Percentiles rank a stretch among this genome's conserved stretches.
phyloP scores from a whole-genome alignment of 1,140 invertebrate genomes.

The Telenomus remus region DNA sequence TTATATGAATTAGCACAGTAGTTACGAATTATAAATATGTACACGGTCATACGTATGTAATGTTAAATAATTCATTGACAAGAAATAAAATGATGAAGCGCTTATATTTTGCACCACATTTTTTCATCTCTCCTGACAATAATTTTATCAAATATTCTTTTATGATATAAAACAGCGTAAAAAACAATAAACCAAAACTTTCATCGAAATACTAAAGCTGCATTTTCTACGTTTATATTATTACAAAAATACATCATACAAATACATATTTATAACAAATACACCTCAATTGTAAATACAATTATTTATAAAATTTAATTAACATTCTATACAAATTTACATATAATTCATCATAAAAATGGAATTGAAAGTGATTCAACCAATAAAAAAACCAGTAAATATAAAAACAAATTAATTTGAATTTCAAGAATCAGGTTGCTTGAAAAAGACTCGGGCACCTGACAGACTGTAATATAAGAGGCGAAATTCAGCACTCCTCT shows the following conservation, averaged over 20 bases:
- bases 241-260: too few relatives aligned
- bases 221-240: too few relatives aligned
- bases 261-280: background rate
- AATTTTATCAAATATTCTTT: too few relatives aligned
- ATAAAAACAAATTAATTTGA: background rate
- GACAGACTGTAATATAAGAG: conserved; percentile 93
- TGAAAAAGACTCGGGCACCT: conserved; percentile 96
- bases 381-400: too few relatives aligned
- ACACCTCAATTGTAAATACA: conserved; percentile 3
- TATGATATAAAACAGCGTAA: too few relatives aligned
- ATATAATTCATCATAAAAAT: too few relatives aligned
- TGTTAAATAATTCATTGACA: conserved; percentile 47
- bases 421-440: conserved; percentile 69
- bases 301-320: too few relatives aligned
- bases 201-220: too few relatives aligned
- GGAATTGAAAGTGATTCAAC: too few relatives aligned
- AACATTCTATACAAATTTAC: too few relatives aligned
- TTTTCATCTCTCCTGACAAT: too few relatives aligned
- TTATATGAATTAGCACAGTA: conserved; percentile 53
- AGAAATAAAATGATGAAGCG: conserved; percentile 42
- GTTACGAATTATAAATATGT: conserved; percentile 49
- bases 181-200: too few relatives aligned
- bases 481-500: conserved; percentile 92
- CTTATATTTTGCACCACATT: conserved; percentile 10
- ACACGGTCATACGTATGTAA: conserved; percentile 44